Evolutionary conservation across 2,888 invertebrate species (phyloP).

Genomic region (Sphaeridia pumilis): DNA sequence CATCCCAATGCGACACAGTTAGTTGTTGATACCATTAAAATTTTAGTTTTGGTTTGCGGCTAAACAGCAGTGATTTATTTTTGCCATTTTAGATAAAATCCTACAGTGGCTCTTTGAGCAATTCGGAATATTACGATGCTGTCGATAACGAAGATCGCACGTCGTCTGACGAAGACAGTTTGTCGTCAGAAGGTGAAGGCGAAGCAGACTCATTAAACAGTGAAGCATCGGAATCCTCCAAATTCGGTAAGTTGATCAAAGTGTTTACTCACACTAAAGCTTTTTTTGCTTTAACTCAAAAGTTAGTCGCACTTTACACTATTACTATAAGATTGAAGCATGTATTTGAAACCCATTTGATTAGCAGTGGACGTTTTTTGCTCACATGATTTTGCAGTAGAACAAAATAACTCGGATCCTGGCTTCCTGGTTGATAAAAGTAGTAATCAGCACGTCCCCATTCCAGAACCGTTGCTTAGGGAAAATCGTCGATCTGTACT

Average conservation of each 20-base stretch:
- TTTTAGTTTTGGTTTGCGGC: no score
- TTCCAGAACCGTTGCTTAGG: constrained; percentile 28
- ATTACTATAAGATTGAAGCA: no score
- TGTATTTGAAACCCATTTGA: no score
- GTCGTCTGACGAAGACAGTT: constrained; percentile 35
- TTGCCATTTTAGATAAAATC: constrained; percentile 36
- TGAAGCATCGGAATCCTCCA: constrained; percentile 34
- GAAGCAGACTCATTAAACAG: constrained; percentile 35
- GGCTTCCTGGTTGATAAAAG: constrained; percentile 19
- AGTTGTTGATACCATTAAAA: no score
- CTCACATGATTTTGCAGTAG: no score
- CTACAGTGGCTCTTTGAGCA: constrained; percentile 63
- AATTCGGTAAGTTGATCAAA: constrained; percentile 33
- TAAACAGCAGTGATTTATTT: no score
- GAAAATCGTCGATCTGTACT: constrained; percentile 53
- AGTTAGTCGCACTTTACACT: no score
- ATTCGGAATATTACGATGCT: constrained; percentile 70
- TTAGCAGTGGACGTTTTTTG: no score
- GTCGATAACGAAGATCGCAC: constrained; percentile 41
- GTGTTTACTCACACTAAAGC: no score
- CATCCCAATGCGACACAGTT: constrained; percentile 38
- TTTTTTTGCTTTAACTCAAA: no score
- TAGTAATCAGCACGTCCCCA: constrained; percentile 32
- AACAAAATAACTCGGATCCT: constrained; percentile 14
- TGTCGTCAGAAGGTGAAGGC: constrained; percentile 37